These are phyloP conservation scores for Polymixis flavicincta DNA, from an alignment of 2,888 invertebrate species.

Conservation along the genomic window DNA sequence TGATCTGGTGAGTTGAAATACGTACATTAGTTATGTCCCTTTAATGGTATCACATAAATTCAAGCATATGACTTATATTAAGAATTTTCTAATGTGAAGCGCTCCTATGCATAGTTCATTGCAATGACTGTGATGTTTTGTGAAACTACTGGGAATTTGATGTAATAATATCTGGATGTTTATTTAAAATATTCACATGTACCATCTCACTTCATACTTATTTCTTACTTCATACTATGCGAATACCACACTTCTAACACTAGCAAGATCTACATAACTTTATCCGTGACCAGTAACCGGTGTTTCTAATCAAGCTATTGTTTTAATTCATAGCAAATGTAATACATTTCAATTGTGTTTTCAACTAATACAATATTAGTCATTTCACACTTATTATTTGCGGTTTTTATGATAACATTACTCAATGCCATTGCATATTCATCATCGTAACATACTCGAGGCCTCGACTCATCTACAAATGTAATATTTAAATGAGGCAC, in stretches of 20 bases:
- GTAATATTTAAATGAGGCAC: conserved; percentile 41
- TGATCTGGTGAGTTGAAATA: conserved; percentile 78
- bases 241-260: not conserved
- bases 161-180: conserved; percentile 7
- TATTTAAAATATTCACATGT: conserved; percentile 13
- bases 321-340: conserved; percentile 36
- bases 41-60: not conserved
- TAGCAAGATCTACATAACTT: conserved; percentile 1
- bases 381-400: conserved; percentile 54
- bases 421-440: conserved; percentile 58
- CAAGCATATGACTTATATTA: conserved; percentile 1
- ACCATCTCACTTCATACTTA: not conserved
- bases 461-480: conserved; percentile 40
- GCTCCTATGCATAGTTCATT: conserved; percentile 13
- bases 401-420: conserved; percentile 55
- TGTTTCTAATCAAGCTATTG: conserved; percentile 53
- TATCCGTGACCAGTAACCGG: conserved; percentile 4
- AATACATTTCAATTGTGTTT: conserved; percentile 52
- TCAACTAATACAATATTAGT: conserved; percentile 44
- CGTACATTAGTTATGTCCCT: not conserved
- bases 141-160: conserved; percentile 4
- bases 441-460: conserved; percentile 33
- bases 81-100: not conserved
- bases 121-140: conserved; percentile 19
- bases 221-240: not conserved